Evolutionary conservation across 2,113 vertebrate genomes (phyloP).

Genomic region (Ceyx cyanopectus): DNA sequence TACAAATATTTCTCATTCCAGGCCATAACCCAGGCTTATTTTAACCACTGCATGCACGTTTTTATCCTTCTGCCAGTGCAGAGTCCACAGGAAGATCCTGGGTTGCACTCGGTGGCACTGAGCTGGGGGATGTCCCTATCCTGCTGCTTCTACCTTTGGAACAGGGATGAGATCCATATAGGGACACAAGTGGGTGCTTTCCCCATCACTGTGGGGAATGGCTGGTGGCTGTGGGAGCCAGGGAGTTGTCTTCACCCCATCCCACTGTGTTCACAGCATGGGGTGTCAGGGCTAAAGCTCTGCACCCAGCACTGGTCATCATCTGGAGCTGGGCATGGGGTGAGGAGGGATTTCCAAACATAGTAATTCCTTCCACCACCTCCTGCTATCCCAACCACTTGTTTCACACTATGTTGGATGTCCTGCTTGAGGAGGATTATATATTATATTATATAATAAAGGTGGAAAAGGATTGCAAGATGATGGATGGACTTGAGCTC

Average conservation of each 20-base stretch:
- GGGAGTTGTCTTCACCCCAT: not conserved
- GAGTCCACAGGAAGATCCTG: fast-evolving
- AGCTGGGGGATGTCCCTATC: not conserved
- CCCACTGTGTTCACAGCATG: not conserved
- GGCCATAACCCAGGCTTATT: not conserved
- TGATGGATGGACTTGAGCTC: not conserved
- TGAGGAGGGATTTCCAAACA: not conserved
- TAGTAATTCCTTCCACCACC: not conserved
- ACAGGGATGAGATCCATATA: fast-evolving
- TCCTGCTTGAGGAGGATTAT: not conserved
- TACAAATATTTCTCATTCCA: conserved; percentile 41
- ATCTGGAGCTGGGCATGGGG: not conserved
- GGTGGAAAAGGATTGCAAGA: fast-evolving
- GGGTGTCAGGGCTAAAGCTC: not conserved
- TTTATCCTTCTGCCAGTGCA: not conserved
- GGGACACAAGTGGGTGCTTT: fast-evolving
- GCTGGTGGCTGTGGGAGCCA: not conserved
- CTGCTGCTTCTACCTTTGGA: not conserved
- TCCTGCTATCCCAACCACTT: not conserved
- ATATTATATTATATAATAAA: no score
- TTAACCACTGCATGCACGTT: not conserved
- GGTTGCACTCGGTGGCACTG: fast-evolving
- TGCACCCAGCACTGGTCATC: not conserved
- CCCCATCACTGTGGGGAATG: fast-evolving
- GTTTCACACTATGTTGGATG: not conserved